A percentile compares a stretch with the other conserved stretches of the same genome.
These are phyloP conservation scores for Acanthornis magna DNA, from an alignment of 2,797 vertebrate genomes.

Conservation along the genomic window DNA sequence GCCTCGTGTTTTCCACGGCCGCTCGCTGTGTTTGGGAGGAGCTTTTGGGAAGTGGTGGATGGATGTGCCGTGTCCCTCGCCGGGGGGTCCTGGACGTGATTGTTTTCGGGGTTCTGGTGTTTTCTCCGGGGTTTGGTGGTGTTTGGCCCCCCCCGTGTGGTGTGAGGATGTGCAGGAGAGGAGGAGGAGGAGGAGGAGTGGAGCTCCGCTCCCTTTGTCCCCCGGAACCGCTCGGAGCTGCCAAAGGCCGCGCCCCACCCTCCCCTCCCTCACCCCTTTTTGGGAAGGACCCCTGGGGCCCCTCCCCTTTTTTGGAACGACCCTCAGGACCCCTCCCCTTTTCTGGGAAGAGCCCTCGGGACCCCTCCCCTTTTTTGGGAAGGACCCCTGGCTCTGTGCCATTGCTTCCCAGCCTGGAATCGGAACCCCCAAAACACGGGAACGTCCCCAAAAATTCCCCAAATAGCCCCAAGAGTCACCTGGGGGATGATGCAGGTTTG, in stretches of 20 bases:
- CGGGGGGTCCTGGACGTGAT: background rate
- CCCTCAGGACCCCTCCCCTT: too few relatives aligned
- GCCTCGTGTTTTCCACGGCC: too few relatives aligned
- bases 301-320: too few relatives aligned
- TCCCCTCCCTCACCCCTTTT: too few relatives aligned
- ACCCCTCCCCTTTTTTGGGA: background rate
- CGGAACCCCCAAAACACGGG: too few relatives aligned
- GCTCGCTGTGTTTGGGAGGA: background rate
- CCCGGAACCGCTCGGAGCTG: background rate
- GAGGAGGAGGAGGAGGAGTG: background rate
- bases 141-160: background rate
- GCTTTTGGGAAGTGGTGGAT: background rate
- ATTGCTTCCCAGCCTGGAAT: background rate
- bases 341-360: too few relatives aligned
- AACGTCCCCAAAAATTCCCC: too few relatives aligned
- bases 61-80: background rate
- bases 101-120: background rate
- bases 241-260: background rate
- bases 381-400: background rate
- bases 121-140: background rate
- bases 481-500: too few relatives aligned
- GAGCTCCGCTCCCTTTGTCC: too few relatives aligned
- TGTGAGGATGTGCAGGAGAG: background rate
- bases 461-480: too few relatives aligned
- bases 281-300: too few relatives aligned